Conservation (phyloP, 2,888 invertebrate species). For the Erpobdella octoculata region DNA sequence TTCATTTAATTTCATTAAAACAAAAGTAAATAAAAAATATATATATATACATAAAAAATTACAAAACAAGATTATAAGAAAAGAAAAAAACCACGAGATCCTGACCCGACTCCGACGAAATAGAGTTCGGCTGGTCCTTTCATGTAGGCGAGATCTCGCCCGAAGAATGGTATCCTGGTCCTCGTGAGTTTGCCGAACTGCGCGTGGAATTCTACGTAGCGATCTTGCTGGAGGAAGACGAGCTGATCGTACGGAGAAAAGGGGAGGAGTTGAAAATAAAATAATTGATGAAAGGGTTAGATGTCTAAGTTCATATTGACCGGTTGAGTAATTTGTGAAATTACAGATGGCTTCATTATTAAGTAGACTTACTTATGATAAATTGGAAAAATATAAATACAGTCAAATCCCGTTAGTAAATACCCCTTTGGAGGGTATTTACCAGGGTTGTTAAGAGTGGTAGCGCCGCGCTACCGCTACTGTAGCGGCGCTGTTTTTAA, state of each 20-base stretch:
- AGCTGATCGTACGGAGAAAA: conserved; percentile 70
- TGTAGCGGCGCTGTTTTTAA: too few species aligned
- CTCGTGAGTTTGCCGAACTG: conserved; percentile 84
- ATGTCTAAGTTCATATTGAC: too few species aligned
- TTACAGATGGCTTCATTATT: too few species aligned
- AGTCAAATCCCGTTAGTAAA: too few species aligned
- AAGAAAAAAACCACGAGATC: background rate
- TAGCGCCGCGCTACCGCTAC: too few species aligned
- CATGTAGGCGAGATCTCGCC: conserved; percentile 85
- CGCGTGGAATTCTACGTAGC: conserved; percentile 90
- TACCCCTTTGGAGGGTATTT: too few species aligned
- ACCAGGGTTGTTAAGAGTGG: too few species aligned
- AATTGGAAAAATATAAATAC: too few species aligned
- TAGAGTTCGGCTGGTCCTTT: conserved; percentile 81
- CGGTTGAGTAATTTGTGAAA: too few species aligned
- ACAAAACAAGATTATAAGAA: background rate
- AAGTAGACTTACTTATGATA: too few species aligned
- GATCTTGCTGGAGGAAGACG: conserved; percentile 77
- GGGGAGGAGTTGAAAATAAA: background rate
- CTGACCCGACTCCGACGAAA: conserved; percentile 76
- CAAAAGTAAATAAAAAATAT: too few species aligned
- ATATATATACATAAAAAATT: background rate
- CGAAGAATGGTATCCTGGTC: conserved; percentile 85
- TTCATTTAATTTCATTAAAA: too few species aligned
- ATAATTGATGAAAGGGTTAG: background rate